phyloP scores from a whole-genome alignment of 2,888 invertebrate species.

The Agapostemon virescens region DNA sequence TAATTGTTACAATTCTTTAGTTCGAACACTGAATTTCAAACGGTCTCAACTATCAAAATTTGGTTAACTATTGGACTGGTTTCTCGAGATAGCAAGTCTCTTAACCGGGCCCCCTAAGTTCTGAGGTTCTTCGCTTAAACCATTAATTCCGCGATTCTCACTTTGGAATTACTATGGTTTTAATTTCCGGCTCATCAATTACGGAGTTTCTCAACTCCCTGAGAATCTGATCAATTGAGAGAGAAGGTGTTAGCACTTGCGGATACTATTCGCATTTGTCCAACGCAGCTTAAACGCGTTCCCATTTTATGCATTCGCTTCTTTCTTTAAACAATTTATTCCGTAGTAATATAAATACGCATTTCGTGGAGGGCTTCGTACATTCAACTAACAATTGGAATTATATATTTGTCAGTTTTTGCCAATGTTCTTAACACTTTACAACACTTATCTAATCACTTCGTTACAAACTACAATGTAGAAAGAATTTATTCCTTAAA shows the following conservation, averaged over 20 bases:
- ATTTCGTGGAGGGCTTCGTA: no score
- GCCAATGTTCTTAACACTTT: no score
- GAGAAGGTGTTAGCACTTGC: not conserved
- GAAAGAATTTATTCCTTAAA: no score
- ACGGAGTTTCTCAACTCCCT: not conserved
- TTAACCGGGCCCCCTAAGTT: not conserved
- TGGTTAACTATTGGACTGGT: not conserved
- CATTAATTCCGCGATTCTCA: not conserved
- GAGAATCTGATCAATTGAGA: not conserved
- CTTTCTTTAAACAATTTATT: no score
- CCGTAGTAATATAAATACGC: no score
- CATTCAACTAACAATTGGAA: no score
- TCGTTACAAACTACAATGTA: no score
- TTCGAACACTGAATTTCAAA: not conserved
- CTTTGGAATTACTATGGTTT: not conserved
- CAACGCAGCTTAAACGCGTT: not conserved
- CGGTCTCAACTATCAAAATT: not conserved
- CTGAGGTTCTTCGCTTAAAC: not conserved
- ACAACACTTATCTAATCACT: no score
- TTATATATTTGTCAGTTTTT: no score
- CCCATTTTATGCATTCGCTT: not conserved
- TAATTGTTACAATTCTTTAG: not conserved
- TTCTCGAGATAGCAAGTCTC: not conserved
- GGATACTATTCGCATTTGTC: no score
- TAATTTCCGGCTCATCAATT: not conserved